Evolutionary conservation across 2,797 vertebrate species (phyloP).

Genomic region (Pseudocheirus occidentalis): DNA sequence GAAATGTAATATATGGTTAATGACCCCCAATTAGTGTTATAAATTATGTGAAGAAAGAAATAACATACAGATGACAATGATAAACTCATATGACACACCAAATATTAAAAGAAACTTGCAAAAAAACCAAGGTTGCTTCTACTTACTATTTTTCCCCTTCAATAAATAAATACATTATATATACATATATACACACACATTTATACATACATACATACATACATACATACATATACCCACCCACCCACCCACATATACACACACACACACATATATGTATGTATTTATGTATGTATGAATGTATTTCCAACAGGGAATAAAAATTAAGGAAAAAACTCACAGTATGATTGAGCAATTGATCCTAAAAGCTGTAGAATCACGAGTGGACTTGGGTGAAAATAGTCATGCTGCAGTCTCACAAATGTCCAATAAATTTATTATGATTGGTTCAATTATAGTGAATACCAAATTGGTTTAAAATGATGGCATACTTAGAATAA

Average conservation of each 20-base stretch:
- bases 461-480: conserved; percentile 48
- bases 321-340: conserved; percentile 32
- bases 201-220: too few species aligned
- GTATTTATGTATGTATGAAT: too few species aligned
- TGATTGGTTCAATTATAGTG: conserved; percentile 36
- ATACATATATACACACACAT: too few species aligned
- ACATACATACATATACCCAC: too few species aligned
- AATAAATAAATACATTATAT: conserved; percentile 31
- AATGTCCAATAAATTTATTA: conserved; percentile 53
- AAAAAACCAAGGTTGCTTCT: background rate
- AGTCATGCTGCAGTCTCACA: conserved; percentile 28
- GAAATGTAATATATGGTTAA: conserved; percentile 58
- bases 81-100: background rate
- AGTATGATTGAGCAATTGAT: conserved; percentile 27
- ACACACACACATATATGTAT: too few species aligned
- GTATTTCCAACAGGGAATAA: conserved; percentile 33
- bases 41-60: conserved; percentile 23
- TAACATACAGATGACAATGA: conserved; percentile 10
- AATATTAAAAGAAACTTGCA: background rate
- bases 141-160: background rate
- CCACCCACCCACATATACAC: too few species aligned
- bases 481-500: conserved; percentile 32
- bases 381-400: conserved; percentile 16
- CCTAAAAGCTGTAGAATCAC: conserved; percentile 25
- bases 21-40: conserved; percentile 34